phyloP scores from a whole-genome alignment of 92 coral and sea anemone genomes.

The Actinernus sp. region DNA sequence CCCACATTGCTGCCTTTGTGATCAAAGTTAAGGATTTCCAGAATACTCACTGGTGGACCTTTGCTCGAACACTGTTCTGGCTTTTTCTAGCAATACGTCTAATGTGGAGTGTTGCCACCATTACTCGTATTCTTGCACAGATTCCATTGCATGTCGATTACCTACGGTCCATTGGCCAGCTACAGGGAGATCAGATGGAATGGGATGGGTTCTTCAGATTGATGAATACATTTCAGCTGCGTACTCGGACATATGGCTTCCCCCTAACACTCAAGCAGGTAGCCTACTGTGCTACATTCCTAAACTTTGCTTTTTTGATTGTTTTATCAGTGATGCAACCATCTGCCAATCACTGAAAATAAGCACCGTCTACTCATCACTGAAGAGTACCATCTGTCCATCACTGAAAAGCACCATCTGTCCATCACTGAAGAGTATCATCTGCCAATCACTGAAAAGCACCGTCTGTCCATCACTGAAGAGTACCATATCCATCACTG shows the following conservation, averaged over 20 bases:
- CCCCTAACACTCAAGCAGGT: slow-evolving; percentile 87
- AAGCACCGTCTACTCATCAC: too few relatives aligned
- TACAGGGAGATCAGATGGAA: slow-evolving; percentile 71
- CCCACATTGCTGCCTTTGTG: slow-evolving; percentile 86
- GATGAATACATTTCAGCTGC: slow-evolving; percentile 76
- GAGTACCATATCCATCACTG: too few relatives aligned
- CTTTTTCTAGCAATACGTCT: slow-evolving; percentile 83
- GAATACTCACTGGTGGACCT: slow-evolving; percentile 88
- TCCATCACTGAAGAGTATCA: too few relatives aligned
- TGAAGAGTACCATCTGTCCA: too few relatives aligned
- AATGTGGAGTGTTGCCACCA: slow-evolving; percentile 80
- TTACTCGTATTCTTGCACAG: slow-evolving; percentile 71
- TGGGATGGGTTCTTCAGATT: slow-evolving; percentile 86
- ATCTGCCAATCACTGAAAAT: neutral
- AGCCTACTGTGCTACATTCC: slow-evolving; percentile 83
- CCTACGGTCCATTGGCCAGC: slow-evolving; percentile 68
- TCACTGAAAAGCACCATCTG: too few relatives aligned
- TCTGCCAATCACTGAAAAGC: too few relatives aligned
- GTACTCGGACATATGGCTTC: slow-evolving; percentile 85
- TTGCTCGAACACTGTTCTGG: slow-evolving; percentile 85
- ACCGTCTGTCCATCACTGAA: too few relatives aligned
- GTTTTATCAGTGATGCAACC: slow-evolving; percentile 82
- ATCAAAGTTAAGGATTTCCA: slow-evolving; percentile 45
- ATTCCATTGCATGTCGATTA: slow-evolving; percentile 81
- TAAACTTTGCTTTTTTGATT: slow-evolving; percentile 86